Base-by-base conservation (phyloP, 2,113 vertebrate species). In the Copsychus sechellarum region DNA sequence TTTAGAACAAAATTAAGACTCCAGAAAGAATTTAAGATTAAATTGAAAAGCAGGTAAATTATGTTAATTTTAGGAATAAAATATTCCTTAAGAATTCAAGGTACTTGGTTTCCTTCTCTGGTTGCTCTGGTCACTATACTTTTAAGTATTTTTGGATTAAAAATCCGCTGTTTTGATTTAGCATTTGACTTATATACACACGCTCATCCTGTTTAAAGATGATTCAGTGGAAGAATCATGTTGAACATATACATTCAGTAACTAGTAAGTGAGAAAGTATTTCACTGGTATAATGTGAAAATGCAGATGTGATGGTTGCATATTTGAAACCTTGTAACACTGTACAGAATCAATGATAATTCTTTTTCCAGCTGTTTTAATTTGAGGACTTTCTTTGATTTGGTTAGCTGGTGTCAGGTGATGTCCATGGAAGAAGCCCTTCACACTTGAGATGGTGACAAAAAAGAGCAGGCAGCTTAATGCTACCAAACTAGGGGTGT, bases 401-500 rank as follows among this genome's bases (percentile, higher is more conserved):
- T 90, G 78, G 45, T 95, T 86, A 65, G 96, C 80, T 57, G 76
- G 77, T 77, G 90, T 96, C 93, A 96, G 91, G 81, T 94, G 91
- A 96, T 96, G 85, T 79, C 83, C 54, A 29, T 40, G 87, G 38
- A 95, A 94, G 84, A 96, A 96, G 82, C 73, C 79, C 83, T 96
- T 90, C 28, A 54, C 81, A 11, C 93, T 97, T 95, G 90, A 97
- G 96, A 97, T 96, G 94, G 93, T 86, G 93, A 96, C 93, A 97
- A 95, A 97, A 97, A 91, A 96, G 95, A 95, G 94, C 91, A 95
- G 91, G 82, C 97, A 87, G 85, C 93, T 97, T 93, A 97, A 81
- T 95, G 96, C 97, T 97, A 97, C 98, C 96, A 97, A 98, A 98
- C 96, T 97, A 97, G 98, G 98, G 98, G 98, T 98, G 98, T 99